These are phyloP conservation scores for Epinephelus fuscoguttatus DNA, from an alignment of 2,113 vertebrate species.

Conservation along the genomic window DNA sequence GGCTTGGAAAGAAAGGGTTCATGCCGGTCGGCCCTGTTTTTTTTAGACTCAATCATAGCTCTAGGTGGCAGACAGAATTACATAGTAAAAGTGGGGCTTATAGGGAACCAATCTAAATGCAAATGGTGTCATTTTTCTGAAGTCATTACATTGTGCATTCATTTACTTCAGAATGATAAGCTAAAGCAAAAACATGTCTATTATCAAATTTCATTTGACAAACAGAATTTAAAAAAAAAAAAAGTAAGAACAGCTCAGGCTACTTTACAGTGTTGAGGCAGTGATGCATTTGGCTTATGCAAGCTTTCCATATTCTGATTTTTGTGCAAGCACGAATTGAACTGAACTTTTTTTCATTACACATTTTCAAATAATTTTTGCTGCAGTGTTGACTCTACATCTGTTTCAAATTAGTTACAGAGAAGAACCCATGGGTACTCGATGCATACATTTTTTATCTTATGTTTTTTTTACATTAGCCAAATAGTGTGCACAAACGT, in stretches of 20 bases:
- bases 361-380: background rate
- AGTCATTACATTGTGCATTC: no score
- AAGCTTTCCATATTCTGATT: background rate
- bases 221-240: constrained; percentile 34
- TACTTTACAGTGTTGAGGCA: constrained; percentile 1
- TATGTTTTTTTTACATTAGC: background rate
- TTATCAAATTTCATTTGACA: constrained; percentile 23
- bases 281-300: background rate
- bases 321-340: background rate
- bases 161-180: no score
- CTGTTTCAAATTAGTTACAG: constrained; percentile 36
- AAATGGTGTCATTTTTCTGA: background rate
- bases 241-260: background rate
- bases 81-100: background rate
- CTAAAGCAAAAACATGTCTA: no score
- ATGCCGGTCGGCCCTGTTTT: no score
- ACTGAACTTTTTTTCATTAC: background rate
- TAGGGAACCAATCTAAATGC: background rate
- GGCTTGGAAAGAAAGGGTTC: no score
- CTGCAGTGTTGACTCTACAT: constrained; percentile 8
- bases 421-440: constrained; percentile 18
- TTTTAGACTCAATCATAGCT: no score
- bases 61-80: no score
- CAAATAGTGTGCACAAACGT: constrained; percentile 17
- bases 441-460: background rate